Percentiles rank a stretch among this genome's conserved stretches.
These are phyloP conservation scores for Eira barbara DNA, from an alignment of 2,113 vertebrate genomes.

Conservation along the genomic window DNA sequence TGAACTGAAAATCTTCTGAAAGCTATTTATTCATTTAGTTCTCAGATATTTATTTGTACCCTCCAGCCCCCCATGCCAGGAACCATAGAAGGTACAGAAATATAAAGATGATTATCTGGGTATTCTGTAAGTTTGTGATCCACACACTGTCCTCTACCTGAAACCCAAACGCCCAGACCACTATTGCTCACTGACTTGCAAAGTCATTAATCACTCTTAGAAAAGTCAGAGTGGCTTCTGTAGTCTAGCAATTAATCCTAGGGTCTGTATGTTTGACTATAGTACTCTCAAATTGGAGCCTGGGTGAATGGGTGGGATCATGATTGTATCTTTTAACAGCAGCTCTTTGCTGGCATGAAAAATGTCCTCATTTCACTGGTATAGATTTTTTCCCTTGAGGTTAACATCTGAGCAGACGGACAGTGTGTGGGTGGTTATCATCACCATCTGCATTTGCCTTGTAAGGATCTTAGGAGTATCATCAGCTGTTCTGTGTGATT, in stretches of 20 bases:
- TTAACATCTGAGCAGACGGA: not conserved
- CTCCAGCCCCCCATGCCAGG: not conserved
- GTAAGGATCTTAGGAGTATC: not conserved
- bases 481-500: constrained; percentile 31
- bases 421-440: not conserved
- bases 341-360: not conserved
- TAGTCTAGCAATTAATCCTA: not conserved
- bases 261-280: not conserved
- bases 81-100: not conserved
- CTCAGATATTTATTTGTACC: not conserved
- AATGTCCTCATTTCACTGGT: constrained; percentile 10
- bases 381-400: not conserved
- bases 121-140: not conserved
- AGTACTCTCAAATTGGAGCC: not conserved
- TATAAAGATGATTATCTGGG: too few species aligned
- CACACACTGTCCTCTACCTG: not conserved
- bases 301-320: not conserved
- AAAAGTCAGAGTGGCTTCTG: not conserved
- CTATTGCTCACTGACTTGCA: not conserved
- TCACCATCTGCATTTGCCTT: constrained; percentile 35
- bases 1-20: not conserved
- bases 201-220: not conserved
- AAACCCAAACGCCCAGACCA: not conserved
- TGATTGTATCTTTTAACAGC: not conserved
- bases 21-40: not conserved